phyloP scores from a whole-genome alignment of 2,113 vertebrate genomes.

The Scolopax mira region DNA sequence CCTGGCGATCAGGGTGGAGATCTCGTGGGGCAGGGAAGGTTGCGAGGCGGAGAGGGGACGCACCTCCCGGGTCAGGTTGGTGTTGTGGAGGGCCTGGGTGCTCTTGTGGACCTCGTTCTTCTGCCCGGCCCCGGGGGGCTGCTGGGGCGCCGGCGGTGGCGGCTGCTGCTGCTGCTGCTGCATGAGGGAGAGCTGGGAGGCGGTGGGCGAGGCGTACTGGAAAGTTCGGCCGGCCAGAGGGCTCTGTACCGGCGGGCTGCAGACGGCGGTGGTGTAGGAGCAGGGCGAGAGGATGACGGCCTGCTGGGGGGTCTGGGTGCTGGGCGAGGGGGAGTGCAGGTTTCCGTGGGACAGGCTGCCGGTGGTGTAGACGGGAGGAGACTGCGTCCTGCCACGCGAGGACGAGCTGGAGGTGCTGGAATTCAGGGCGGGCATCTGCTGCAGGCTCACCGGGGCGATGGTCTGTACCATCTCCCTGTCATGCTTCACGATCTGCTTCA shows the following conservation, averaged over 20 bases:
- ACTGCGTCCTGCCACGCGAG: slow-evolving; percentile 80
- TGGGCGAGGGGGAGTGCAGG: slow-evolving; percentile 79
- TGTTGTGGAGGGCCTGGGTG: slow-evolving; percentile 85
- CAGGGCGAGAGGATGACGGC: slow-evolving; percentile 84
- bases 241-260: slow-evolving; percentile 88
- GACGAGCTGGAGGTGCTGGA: slow-evolving; percentile 78
- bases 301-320: slow-evolving; percentile 79
- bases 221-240: slow-evolving; percentile 87
- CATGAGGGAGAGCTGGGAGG: slow-evolving; percentile 89
- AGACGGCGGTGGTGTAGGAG: slow-evolving; percentile 85
- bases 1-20: slow-evolving; percentile 77
- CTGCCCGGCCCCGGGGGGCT: slow-evolving; percentile 74
- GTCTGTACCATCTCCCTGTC: slow-evolving; percentile 95
- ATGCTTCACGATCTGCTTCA: slow-evolving; percentile 95
- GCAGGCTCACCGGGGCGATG: slow-evolving; percentile 79
- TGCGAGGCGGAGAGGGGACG: slow-evolving; percentile 93
- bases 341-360: slow-evolving; percentile 81
- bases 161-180: slow-evolving; percentile 64
- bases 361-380: slow-evolving; percentile 77
- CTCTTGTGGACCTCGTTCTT: slow-evolving; percentile 86
- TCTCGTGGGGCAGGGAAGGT: slow-evolving; percentile 92
- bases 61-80: slow-evolving; percentile 86
- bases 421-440: slow-evolving; percentile 79
- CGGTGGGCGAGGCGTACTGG: slow-evolving; percentile 87
- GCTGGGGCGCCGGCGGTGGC: slow-evolving; percentile 51